These are phyloP conservation scores for Galbula dea DNA, from an alignment of 2,113 vertebrate genomes.

Conservation along the genomic window DNA sequence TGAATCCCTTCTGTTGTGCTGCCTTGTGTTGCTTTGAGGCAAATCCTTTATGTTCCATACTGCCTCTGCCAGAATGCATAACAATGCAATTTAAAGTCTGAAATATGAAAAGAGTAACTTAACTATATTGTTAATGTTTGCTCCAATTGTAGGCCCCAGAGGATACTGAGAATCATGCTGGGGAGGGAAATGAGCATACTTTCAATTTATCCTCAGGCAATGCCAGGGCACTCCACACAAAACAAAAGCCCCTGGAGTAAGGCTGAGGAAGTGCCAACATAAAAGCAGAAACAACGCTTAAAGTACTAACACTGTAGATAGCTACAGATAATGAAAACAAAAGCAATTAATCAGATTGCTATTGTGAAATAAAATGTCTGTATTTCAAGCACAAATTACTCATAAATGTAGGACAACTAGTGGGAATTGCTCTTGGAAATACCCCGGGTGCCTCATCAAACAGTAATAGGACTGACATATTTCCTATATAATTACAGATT, in stretches of 20 bases:
- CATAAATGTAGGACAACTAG: neutral
- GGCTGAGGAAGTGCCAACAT: constrained; percentile 70
- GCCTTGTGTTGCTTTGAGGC: neutral
- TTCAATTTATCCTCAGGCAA: constrained; percentile 77
- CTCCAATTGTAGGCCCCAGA: constrained; percentile 67
- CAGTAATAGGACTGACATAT: neutral
- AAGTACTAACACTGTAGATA: neutral
- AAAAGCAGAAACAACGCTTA: neutral
- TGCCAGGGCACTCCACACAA: constrained; percentile 66
- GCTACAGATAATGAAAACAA: neutral
- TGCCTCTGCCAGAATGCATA: neutral
- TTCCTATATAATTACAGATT: neutral
- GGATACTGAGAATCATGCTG: constrained; percentile 50
- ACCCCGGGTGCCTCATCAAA: neutral
- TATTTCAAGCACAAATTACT: constrained; percentile 9
- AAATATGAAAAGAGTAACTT: neutral
- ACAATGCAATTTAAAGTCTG: neutral
- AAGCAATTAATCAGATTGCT: constrained; percentile 73
- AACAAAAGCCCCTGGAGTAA: constrained; percentile 75
- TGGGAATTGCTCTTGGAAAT: neutral
- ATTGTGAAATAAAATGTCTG: constrained; percentile 84
- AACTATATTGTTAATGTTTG: constrained; percentile 56
- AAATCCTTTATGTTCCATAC: neutral
- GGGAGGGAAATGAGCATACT: constrained; percentile 68
- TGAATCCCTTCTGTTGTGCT: neutral